A percentile compares a stretch with the other conserved stretches of the same genome.
Evolutionary conservation across 2,113 vertebrate species (phyloP).

Genomic region (Delphinapterus leucas): DNA sequence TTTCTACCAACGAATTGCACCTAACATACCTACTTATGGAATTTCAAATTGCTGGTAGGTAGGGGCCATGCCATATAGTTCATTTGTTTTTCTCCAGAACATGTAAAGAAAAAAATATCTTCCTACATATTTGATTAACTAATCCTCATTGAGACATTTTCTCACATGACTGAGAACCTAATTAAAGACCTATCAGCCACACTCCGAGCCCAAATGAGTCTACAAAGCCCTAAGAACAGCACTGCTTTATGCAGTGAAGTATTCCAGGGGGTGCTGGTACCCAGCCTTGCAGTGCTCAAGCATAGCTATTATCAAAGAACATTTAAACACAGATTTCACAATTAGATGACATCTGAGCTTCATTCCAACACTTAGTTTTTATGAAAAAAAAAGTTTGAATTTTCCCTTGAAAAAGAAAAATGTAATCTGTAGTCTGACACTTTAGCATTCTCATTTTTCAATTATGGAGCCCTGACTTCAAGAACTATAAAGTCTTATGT

Average conservation of each 20-base stretch:
- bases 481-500: neutral
- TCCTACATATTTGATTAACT: neutral
- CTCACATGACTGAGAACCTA: neutral
- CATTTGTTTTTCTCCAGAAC: neutral
- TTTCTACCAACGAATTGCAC: neutral
- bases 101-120: neutral
- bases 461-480: neutral
- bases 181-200: neutral
- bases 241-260: accelerated
- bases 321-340: neutral
- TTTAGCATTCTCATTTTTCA: neutral
- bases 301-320: accelerated
- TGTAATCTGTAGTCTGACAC: neutral
- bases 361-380: neutral
- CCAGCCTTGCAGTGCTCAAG: accelerated
- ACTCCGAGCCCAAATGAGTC: neutral
- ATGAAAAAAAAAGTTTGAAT: neutral
- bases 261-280: accelerated
- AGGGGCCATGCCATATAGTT: accelerated
- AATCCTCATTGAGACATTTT: neutral
- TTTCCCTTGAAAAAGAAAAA: neutral
- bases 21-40: neutral
- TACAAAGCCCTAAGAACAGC: accelerated
- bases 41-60: neutral
- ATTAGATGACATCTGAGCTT: neutral